Conservation (phyloP, 2,797 vertebrate genomes). For the Gymnopithys bicolor region DNA sequence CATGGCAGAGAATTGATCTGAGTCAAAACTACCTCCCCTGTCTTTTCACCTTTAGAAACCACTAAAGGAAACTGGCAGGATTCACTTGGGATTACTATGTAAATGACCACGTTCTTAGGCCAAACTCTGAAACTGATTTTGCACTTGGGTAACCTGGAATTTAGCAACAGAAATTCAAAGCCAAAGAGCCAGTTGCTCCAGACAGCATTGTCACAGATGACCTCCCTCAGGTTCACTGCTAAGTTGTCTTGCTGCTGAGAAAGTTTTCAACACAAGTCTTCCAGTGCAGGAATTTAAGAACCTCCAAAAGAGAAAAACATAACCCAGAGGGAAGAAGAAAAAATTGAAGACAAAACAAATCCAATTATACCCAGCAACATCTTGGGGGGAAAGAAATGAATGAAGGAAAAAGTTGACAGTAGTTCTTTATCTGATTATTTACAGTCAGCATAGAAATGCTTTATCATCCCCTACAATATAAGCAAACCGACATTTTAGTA, state of each 20-base stretch:
- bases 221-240: background rate
- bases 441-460: background rate
- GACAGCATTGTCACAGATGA: background rate
- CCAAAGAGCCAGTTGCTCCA: background rate
- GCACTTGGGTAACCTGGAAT: background rate
- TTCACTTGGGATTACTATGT: background rate
- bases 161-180: background rate
- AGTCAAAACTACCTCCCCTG: background rate
- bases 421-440: background rate
- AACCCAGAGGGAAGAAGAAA: background rate
- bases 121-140: background rate
- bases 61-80: background rate
- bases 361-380: background rate
- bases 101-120: background rate
- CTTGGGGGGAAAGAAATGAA: background rate
- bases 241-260: background rate
- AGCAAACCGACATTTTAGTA: background rate
- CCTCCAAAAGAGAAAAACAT: background rate
- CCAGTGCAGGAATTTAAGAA: background rate
- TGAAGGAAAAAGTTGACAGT: background rate
- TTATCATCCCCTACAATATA: background rate
- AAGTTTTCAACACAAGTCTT: background rate
- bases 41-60: background rate
- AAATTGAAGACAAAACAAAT: background rate
- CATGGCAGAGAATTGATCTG: accelerated